Base-by-base conservation (phyloP, 2,797 vertebrate species). In the Brachymystax lenok region DNA sequence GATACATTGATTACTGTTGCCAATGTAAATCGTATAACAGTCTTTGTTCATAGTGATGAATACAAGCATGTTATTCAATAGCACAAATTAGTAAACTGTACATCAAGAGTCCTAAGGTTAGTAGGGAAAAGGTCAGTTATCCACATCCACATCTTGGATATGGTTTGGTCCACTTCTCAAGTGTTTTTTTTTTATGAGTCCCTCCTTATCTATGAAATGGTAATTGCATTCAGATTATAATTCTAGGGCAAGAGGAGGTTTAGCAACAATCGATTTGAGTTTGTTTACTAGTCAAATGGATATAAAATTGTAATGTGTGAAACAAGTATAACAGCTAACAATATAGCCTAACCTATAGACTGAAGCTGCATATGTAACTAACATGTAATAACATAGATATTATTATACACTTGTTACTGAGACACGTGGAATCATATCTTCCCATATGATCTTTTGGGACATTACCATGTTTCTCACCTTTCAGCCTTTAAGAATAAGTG, bases 401-500 rank as follows among this genome's bases (percentile, higher is more conserved):
- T 14, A 1, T 40, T 74, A 5, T 0, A 17, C 17, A 54, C n/a
- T 21, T 24, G n/a, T 12, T 61, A 61, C n/a, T 24, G 59, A 61
- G 21, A n/a, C 6, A 64, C 14, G 21, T 6, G 6, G 17, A 59
- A 56, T n/a, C 6, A 73, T 5, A n/a, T 33, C 12, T 5, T 33
- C 27, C 7, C 51, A 63, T 52, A 24, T 40, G 3, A n/a, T 59
- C 3, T 17, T 40, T 35, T 6, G 33, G 33, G 33, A 35, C 8
- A 40, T 40, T 40, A 40, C 40, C 40, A 40, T 40, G 64, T 72
- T 77, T 81, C 94, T 97, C 91, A 98, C 98, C 95, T 96, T 66
- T 93, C 82, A 16, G 93, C 90, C 85, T 94, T 91, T 86, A 97
- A 80, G 84, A 96, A 95, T 81, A 97, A 90, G 86, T 96, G 91